These are phyloP conservation scores for Heteromormyrus szaboi DNA, from an alignment of 2,797 vertebrate genomes.

Conservation along the genomic window DNA sequence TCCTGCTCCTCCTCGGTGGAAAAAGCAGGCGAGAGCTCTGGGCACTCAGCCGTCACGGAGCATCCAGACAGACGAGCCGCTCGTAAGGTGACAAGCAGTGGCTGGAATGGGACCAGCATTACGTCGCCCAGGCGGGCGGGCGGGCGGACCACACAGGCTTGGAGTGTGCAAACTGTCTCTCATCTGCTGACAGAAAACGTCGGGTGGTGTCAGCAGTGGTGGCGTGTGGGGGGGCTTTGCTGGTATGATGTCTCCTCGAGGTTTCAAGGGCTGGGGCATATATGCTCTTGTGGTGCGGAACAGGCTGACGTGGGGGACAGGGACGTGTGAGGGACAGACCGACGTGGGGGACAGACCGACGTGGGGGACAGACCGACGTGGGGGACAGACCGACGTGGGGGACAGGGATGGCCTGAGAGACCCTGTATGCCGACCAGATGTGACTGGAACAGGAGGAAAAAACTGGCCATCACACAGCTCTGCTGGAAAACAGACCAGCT, in stretches of 20 bases:
- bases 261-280: not conserved
- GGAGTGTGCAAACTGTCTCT: constrained; percentile 36
- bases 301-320: not conserved
- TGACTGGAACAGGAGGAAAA: not conserved
- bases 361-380: not conserved
- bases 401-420: not conserved
- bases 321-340: not conserved
- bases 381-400: not conserved
- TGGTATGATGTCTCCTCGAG: not conserved
- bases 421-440: not conserved
- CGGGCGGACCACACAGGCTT: constrained; percentile 54
- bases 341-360: not conserved
- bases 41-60: not conserved
- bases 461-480: not conserved
- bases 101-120: not conserved
- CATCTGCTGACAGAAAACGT: constrained; percentile 39
- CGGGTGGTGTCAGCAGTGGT: constrained; percentile 2
- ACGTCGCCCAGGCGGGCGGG: not conserved
- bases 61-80: not conserved
- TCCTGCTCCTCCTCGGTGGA: not conserved
- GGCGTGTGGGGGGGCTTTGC: not conserved
- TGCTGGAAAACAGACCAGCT: not conserved
- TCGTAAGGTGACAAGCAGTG: not conserved
- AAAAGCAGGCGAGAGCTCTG: not conserved
- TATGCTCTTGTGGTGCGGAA: not conserved